These are phyloP conservation scores for Rhagoletis pomonella DNA, from an alignment of 1,140 invertebrate species.

Conservation along the genomic window DNA sequence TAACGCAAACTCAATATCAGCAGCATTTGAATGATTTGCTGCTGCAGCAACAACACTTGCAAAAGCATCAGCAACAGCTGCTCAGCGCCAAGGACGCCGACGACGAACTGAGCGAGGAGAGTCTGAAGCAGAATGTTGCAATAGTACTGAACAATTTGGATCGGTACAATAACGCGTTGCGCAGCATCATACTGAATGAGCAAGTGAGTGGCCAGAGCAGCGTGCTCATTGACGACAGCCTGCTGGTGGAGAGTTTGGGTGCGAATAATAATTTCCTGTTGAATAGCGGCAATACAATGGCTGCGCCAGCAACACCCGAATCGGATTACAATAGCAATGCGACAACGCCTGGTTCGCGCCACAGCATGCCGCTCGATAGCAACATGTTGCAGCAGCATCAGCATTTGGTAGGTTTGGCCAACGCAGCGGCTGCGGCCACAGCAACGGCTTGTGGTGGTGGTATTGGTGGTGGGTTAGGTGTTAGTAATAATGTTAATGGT, in stretches of 20 bases:
- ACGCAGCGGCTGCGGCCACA: conserved; percentile 61
- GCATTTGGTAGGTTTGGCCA: conserved; percentile 68
- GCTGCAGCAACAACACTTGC: conserved; percentile 70
- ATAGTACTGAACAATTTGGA: conserved; percentile 73
- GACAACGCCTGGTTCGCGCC: conserved; percentile 67
- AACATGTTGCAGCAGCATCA: conserved; percentile 59
- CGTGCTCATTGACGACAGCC: conserved; percentile 59
- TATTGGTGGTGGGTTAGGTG: conserved; percentile 56
- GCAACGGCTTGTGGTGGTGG: conserved; percentile 61
- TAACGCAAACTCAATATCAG: conserved; percentile 63
- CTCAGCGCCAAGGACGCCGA: conserved; percentile 58
- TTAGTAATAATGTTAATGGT: conserved; percentile 55
- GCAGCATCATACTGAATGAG: conserved; percentile 72
- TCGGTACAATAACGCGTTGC: conserved; percentile 71
- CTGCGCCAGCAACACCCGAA: conserved; percentile 75
- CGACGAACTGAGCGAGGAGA: conserved; percentile 72
- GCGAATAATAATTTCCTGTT: conserved; percentile 53
- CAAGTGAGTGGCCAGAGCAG: conserved; percentile 66
- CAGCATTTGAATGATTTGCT: conserved; percentile 71
- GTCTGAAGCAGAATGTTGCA: conserved; percentile 73
- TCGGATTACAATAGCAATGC: conserved; percentile 79
- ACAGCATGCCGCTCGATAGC: conserved; percentile 54
- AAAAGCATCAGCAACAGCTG: conserved; percentile 69
- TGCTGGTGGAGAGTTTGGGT: conserved; percentile 46
- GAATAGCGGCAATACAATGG: conserved; percentile 54